These are phyloP conservation scores for Malurus splendens DNA, from an alignment of 2,797 vertebrate species.

Conservation along the genomic window DNA sequence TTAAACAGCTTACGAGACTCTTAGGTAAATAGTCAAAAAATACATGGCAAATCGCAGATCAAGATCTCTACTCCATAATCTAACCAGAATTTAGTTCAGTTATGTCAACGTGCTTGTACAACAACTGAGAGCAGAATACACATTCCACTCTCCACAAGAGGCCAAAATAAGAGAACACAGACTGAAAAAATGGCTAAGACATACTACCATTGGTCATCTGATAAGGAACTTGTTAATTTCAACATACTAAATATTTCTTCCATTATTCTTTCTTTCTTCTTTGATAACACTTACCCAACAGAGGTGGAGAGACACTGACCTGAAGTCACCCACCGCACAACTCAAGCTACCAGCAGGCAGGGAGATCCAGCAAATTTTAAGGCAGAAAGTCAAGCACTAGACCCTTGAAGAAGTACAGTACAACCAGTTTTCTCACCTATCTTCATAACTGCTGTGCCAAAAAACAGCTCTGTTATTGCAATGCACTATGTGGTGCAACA, in stretches of 20 bases:
- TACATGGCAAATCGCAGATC: neutral
- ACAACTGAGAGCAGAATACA: neutral
- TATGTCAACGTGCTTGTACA: fast-evolving
- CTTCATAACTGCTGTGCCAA: neutral
- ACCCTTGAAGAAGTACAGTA: neutral
- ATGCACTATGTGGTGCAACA: neutral
- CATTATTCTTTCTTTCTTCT: neutral
- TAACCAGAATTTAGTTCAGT: neutral
- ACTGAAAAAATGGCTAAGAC: neutral
- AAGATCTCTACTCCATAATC: neutral
- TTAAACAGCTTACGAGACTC: neutral
- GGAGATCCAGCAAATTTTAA: neutral
- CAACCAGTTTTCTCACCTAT: neutral
- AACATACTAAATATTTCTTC: neutral
- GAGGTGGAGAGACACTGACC: fast-evolving
- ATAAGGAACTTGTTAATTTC: neutral
- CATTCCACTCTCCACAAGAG: neutral
- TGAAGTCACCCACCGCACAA: neutral
- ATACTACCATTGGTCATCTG: neutral
- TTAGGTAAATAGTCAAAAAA: neutral
- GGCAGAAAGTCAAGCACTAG: neutral
- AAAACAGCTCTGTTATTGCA: neutral
- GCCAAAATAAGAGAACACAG: neutral
- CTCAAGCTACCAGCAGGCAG: neutral
- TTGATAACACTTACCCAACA: neutral